phyloP scores from a whole-genome alignment of 2,888 invertebrate species.

The Trichogramma evanescens region DNA sequence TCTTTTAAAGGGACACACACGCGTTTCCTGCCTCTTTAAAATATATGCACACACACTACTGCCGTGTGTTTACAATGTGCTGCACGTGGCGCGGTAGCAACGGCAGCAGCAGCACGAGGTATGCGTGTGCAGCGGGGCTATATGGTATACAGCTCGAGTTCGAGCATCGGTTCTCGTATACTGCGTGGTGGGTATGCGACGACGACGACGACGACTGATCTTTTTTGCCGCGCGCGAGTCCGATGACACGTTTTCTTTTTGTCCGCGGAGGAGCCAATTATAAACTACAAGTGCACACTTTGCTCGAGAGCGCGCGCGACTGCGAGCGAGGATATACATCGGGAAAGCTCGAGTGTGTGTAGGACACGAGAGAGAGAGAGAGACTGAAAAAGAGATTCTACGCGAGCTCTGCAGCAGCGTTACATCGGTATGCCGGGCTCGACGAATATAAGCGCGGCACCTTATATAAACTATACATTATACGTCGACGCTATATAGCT shows the following conservation, averaged over 20 bases:
- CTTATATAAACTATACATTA: not conserved
- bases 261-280: slow-evolving; percentile 12
- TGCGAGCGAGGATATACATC: not conserved
- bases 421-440: no score
- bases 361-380: not conserved
- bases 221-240: slow-evolving; percentile 6
- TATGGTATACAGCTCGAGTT: no score
- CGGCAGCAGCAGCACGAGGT: no score
- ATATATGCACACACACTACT: no score
- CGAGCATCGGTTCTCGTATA: no score
- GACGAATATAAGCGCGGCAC: no score
- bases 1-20: no score
- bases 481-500: not conserved
- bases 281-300: slow-evolving; percentile 16
- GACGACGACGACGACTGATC: not conserved
- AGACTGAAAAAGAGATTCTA: not conserved
- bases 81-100: no score
- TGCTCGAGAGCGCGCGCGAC: not conserved
- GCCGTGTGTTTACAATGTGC: no score
- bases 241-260: slow-evolving; percentile 10
- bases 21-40: no score
- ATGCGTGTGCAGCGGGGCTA: no score
- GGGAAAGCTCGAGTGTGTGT: not conserved
- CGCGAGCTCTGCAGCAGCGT: not conserved
- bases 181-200: not conserved